Evolutionary conservation across 2,888 invertebrate species (phyloP).

Genomic region (Pristionchus arcanus): DNA sequence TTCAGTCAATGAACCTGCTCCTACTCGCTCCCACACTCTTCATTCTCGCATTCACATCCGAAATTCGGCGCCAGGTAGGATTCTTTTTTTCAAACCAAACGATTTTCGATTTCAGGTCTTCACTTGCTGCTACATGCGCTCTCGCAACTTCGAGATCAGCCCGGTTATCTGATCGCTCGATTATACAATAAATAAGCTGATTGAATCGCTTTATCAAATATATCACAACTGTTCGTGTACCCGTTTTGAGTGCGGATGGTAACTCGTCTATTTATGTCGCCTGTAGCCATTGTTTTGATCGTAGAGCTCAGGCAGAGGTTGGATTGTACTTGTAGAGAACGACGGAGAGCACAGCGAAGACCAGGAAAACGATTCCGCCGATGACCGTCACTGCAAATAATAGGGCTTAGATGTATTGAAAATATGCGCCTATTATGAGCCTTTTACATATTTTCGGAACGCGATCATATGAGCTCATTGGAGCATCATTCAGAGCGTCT

Average conservation of each 20-base stretch:
- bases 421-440: too few species aligned
- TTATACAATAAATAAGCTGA: background rate
- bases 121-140: background rate
- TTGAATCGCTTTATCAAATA: background rate
- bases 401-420: background rate
- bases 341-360: constrained; percentile 3
- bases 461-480: too few species aligned
- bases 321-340: background rate
- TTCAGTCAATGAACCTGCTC: background rate
- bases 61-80: background rate
- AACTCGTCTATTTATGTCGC: background rate
- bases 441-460: too few species aligned
- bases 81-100: background rate
- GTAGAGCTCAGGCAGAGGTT: background rate
- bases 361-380: constrained; percentile 18
- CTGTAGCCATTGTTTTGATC: background rate
- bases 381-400: background rate
- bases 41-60: background rate
- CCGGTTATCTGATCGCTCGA: background rate
- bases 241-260: background rate
- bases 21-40: background rate
- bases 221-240: background rate
- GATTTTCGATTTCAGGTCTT: background rate
- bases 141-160: background rate
- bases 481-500: too few species aligned